These are phyloP conservation scores for Paramormyrops kingsleyae DNA, from an alignment of 2,113 vertebrate species.

Conservation along the genomic window DNA sequence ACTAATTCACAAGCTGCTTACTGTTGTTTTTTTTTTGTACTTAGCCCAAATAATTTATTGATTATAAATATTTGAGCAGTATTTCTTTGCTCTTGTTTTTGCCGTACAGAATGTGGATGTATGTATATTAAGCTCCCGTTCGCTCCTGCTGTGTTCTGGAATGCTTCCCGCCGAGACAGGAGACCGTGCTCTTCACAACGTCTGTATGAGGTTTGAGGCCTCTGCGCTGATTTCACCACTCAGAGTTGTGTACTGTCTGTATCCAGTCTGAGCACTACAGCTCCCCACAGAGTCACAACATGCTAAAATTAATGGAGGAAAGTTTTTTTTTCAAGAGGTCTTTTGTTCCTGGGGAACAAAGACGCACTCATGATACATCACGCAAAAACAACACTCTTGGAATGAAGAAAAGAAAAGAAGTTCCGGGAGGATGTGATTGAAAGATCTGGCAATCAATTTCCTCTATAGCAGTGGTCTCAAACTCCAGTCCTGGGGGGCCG, in stretches of 20 bases:
- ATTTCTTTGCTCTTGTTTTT: background rate
- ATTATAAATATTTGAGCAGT: background rate
- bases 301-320: conserved; percentile 4
- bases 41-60: background rate
- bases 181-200: background rate
- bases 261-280: background rate
- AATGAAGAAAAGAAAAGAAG: conserved; percentile 25
- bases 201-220: background rate
- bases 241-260: background rate
- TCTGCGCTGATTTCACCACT: background rate
- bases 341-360: background rate
- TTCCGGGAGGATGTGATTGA: conserved; percentile 52
- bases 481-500: too few relatives aligned
- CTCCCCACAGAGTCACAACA: background rate
- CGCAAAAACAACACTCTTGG: background rate
- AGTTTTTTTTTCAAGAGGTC: background rate
- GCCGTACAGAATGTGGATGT: background rate
- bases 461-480: too few relatives aligned
- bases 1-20: background rate
- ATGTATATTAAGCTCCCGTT: background rate
- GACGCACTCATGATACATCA: background rate
- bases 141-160: background rate
- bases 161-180: background rate
- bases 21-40: background rate
- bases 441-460: conserved; percentile 14